phyloP scores from a whole-genome alignment of 2,113 vertebrate species.

The Corvus cornix region DNA sequence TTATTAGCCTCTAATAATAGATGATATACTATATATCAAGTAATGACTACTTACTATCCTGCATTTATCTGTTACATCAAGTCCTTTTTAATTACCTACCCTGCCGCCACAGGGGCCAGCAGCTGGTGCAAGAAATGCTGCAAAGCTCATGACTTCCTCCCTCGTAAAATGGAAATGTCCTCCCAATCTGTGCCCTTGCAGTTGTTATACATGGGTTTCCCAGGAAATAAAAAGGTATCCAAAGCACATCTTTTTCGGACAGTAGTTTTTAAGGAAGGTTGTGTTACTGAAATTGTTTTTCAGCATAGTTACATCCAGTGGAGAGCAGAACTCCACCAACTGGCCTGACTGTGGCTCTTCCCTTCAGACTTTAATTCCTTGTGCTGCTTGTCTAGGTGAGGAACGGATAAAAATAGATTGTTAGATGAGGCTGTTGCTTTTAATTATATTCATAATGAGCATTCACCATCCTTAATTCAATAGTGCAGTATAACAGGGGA shows the following conservation, averaged over 20 bases:
- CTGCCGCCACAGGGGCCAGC: not conserved
- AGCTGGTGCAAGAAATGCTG: not conserved
- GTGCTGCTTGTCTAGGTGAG: conserved; percentile 34
- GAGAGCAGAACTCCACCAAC: not conserved
- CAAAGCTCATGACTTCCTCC: not conserved
- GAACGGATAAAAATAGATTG: conserved; percentile 45
- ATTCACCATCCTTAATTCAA: conserved; percentile 22
- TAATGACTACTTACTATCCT: conserved; percentile 49
- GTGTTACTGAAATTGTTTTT: not conserved
- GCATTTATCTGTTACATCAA: conserved; percentile 41
- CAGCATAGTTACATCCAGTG: accelerated
- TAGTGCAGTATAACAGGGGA: not conserved
- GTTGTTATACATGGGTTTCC: not conserved
- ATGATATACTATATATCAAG: conserved; percentile 46
- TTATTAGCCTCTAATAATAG: conserved; percentile 64
- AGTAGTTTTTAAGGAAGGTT: not conserved
- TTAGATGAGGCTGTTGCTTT: conserved; percentile 41
- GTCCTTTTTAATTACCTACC: conserved; percentile 59
- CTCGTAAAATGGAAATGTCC: not conserved
- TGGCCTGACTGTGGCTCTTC: not conserved
- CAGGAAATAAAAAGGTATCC: not conserved
- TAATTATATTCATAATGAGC: conserved; percentile 52
- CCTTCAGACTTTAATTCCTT: not conserved
- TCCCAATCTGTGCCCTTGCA: not conserved
- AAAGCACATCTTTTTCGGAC: not conserved